These are phyloP conservation scores for Drosophila serrata DNA, from an alignment of 1,140 invertebrate genomes.

Conservation along the genomic window DNA sequence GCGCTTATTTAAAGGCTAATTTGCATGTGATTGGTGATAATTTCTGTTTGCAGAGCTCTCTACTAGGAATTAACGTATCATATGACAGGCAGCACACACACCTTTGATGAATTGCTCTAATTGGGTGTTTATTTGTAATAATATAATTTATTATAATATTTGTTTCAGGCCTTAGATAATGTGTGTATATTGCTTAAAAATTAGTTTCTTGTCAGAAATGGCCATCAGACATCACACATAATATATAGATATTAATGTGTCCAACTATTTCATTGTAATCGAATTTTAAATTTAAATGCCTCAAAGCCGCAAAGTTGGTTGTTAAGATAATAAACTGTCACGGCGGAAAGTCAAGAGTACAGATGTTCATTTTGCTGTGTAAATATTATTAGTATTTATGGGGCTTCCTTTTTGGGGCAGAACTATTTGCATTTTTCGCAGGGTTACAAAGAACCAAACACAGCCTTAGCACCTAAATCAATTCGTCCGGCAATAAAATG, in stretches of 20 bases:
- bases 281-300: slow-evolving; percentile 9
- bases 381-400: slow-evolving; percentile 26
- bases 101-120: slow-evolving; percentile 36
- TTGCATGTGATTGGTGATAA: slow-evolving; percentile 65
- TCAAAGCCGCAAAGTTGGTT: not conserved
- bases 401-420: not conserved
- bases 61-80: slow-evolving; percentile 45
- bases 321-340: slow-evolving; percentile 19
- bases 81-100: slow-evolving; percentile 50
- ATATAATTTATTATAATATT: slow-evolving; percentile 49
- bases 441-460: not conserved
- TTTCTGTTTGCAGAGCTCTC: slow-evolving; percentile 52
- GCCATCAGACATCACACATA: slow-evolving; percentile 31
- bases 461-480: slow-evolving; percentile 41
- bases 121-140: slow-evolving; percentile 49
- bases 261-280: slow-evolving; percentile 29
- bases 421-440: slow-evolving; percentile 25
- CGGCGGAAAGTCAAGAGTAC: not conserved
- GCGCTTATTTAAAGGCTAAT: slow-evolving; percentile 49
- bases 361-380: slow-evolving; percentile 11
- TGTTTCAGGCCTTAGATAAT: slow-evolving; percentile 34
- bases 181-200: slow-evolving; percentile 15
- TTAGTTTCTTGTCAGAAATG: slow-evolving; percentile 37
- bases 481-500: slow-evolving; percentile 29
- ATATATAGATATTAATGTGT: slow-evolving; percentile 19